A percentile compares a stretch with the other conserved stretches of the same genome.
Evolutionary conservation across 2,797 vertebrate genomes (phyloP).

Genomic region (Muraenolepis orangiensis): DNA sequence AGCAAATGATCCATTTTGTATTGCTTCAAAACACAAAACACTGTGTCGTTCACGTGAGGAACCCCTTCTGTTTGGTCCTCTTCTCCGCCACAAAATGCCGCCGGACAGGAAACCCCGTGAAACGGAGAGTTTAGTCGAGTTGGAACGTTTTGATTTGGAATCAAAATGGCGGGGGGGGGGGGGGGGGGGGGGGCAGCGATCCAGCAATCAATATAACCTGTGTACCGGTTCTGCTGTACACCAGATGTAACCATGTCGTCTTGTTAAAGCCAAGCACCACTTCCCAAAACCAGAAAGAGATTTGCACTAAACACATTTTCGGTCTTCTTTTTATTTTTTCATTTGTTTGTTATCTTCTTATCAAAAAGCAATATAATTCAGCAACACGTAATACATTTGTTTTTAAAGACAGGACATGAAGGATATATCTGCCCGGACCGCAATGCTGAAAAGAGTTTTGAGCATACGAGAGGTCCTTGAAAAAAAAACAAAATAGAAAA

Average conservation of each 20-base stretch:
- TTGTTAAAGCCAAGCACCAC: conserved; percentile 67
- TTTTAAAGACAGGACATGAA: conserved; percentile 45
- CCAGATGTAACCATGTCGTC: conserved; percentile 51
- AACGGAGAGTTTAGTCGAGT: neutral
- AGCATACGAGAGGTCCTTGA: conserved; percentile 40
- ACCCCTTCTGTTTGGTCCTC: conserved; percentile 20
- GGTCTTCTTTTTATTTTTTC: conserved; percentile 69
- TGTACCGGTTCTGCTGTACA: conserved; percentile 52
- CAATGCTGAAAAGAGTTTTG: conserved; percentile 51
- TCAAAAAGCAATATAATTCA: conserved; percentile 77
- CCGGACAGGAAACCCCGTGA: conserved; percentile 31
- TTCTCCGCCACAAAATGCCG: conserved; percentile 28
- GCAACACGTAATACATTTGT: conserved; percentile 57
- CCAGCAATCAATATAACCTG: conserved; percentile 54
- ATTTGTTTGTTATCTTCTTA: too few species aligned
- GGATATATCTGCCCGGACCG: conserved; percentile 53
- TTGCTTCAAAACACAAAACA: conserved; percentile 32
- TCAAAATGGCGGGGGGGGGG: conserved; percentile 4
- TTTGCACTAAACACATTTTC: conserved; percentile 81
- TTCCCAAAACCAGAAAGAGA: conserved; percentile 78
- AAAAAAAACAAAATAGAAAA: too few species aligned
- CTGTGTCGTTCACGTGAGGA: neutral
- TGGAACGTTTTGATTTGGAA: conserved; percentile 1
- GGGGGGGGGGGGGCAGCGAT: conserved; percentile 44
- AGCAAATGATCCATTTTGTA: conserved; percentile 34